phyloP scores from a whole-genome alignment of 2,113 vertebrate genomes.

The Scalopus aquaticus region DNA sequence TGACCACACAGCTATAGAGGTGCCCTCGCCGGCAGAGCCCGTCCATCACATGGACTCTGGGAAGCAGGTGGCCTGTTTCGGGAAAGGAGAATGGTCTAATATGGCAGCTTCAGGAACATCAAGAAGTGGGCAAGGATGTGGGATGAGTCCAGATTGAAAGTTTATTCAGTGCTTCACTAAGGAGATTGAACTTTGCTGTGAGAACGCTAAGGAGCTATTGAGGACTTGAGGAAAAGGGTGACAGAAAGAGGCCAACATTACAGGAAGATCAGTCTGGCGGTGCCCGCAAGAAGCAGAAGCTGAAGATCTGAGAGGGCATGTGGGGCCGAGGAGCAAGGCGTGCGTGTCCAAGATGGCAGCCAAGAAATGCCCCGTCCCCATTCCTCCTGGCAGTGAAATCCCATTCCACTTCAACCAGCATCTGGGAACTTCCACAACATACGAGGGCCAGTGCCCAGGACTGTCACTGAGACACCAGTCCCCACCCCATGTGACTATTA shows the following conservation, averaged over 20 bases:
- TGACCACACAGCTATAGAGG: neutral
- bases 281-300: neutral
- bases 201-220: neutral
- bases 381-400: neutral
- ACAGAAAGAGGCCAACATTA: neutral
- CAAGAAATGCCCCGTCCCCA: neutral
- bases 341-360: neutral
- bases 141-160: neutral
- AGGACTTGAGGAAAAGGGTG: neutral
- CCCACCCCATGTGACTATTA: neutral
- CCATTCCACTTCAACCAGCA: neutral
- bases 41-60: neutral
- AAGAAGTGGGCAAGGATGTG: neutral
- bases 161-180: neutral
- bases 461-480: neutral
- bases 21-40: neutral
- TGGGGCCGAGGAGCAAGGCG: neutral
- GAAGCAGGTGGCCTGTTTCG: neutral
- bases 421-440: neutral
- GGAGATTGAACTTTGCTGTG: neutral
- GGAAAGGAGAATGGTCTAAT: neutral
- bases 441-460: too few species aligned
- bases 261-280: neutral
- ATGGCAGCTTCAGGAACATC: neutral
- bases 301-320: neutral